phyloP scores from a whole-genome alignment of 2,797 vertebrate genomes.

The Betta splendens region DNA sequence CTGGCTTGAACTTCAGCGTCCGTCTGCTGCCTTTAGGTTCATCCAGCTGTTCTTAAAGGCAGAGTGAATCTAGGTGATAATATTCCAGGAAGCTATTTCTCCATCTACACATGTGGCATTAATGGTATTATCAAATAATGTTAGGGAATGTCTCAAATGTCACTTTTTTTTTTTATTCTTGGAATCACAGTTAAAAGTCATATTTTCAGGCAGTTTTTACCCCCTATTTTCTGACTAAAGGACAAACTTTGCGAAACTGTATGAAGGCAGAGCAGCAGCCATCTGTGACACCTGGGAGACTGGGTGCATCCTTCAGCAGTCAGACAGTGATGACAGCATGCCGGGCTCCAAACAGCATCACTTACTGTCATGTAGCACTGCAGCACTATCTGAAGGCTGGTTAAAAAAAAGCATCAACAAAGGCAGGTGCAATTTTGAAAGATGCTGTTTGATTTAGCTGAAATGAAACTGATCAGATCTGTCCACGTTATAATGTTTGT shows the following conservation, averaged over 20 bases:
- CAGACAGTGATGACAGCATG: constrained; percentile 57
- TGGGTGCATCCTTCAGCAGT: constrained; percentile 60
- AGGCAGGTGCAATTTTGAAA: constrained; percentile 20
- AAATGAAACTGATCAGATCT: not conserved
- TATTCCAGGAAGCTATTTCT: constrained; percentile 35
- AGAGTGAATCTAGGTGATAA: constrained; percentile 23
- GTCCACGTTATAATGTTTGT: not conserved
- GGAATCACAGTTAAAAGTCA: constrained; percentile 3
- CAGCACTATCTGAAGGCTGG: constrained; percentile 25
- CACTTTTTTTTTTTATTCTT: constrained; percentile 22
- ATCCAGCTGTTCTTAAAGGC: constrained; percentile 42
- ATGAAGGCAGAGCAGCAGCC: constrained; percentile 17
- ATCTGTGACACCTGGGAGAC: constrained; percentile 56
- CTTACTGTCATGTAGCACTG: constrained; percentile 40
- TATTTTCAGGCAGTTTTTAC: constrained; percentile 4
- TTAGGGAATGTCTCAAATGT: constrained; percentile 23
- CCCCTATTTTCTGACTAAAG: constrained; percentile 3
- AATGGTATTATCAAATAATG: constrained; percentile 29
- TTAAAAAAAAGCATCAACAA: constrained; percentile 10
- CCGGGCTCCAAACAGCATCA: constrained; percentile 41
- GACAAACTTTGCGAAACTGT: constrained; percentile 1
- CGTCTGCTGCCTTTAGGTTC: constrained; percentile 34
- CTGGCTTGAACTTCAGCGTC: constrained; percentile 20
- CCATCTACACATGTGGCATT: constrained; percentile 38
- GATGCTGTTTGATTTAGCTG: constrained; percentile 11